phyloP scores from a whole-genome alignment of 2,888 invertebrate genomes.

The Argynnis bischoffii region DNA sequence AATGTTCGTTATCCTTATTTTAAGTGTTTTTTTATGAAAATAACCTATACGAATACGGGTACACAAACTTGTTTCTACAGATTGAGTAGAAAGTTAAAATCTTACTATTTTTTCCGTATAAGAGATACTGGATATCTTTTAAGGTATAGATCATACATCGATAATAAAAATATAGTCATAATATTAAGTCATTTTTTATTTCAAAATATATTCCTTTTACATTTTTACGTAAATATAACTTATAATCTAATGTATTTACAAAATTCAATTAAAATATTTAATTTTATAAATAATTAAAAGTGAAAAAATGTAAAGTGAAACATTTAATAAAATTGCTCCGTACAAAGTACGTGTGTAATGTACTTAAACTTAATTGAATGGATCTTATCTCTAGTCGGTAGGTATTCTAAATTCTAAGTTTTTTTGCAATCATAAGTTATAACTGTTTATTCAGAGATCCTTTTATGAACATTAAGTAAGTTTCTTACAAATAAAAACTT shows the following conservation, averaged over 20 bases:
- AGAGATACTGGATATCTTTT: no score
- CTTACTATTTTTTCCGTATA: no score
- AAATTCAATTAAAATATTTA: background rate
- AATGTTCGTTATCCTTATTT: background rate
- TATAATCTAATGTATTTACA: conserved; percentile 14
- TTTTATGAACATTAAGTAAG: background rate
- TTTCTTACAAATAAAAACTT: background rate
- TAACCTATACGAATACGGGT: no score
- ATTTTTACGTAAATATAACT: background rate
- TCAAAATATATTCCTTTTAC: conserved; percentile 10
- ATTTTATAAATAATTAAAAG: no score
- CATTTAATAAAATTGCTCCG: background rate
- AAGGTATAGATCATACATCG: no score
- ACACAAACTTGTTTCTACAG: no score
- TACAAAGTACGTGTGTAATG: no score
- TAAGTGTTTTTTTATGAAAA: no score
- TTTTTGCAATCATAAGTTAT: conserved; percentile 1
- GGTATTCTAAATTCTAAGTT: conserved; percentile 12
- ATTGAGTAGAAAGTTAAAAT: no score
- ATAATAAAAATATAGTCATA: background rate
- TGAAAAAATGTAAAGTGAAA: background rate
- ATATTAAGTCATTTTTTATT: conserved; percentile 7
- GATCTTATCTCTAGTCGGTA: conserved; percentile 37
- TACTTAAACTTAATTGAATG: conserved; percentile 8
- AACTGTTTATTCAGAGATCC: conserved; percentile 6